A percentile compares a stretch with the other conserved stretches of the same genome.
These are phyloP conservation scores for Etia nguti DNA, from an alignment of 2,113 vertebrate genomes.

Conservation along the genomic window DNA sequence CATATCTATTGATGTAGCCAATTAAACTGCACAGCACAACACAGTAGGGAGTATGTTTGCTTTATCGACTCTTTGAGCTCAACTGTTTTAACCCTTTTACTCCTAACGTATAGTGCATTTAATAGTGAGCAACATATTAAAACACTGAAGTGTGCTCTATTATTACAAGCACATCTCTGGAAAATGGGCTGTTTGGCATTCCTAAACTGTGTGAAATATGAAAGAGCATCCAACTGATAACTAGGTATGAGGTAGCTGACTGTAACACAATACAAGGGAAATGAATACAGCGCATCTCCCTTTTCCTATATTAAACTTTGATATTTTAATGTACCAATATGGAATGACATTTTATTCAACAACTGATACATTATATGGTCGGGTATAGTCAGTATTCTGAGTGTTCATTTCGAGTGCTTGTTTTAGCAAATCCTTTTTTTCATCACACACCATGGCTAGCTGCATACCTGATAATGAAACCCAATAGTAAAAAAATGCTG, in stretches of 20 bases:
- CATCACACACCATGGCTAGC: conserved; percentile 10
- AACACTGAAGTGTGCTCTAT: background rate
- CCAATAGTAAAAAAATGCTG: conserved; percentile 21
- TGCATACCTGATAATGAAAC: conserved; percentile 54
- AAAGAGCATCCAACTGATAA: background rate
- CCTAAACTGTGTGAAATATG: background rate
- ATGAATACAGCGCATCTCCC: background rate
- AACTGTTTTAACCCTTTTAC: background rate
- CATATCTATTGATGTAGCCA: background rate
- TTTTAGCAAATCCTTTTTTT: background rate
- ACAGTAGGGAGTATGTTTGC: background rate
- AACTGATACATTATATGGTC: background rate
- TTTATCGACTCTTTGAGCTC: background rate
- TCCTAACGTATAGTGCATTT: background rate
- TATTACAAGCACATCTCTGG: background rate
- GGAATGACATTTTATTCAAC: background rate
- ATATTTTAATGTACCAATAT: background rate
- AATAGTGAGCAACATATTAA: background rate
- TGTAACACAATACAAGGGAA: background rate
- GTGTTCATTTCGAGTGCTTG: conserved; percentile 20
- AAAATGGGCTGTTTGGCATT: background rate
- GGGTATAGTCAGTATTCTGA: background rate
- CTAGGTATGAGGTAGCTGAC: background rate
- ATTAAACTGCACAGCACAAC: background rate
- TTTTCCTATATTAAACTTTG: background rate